These are phyloP conservation scores for Emydocephalus ijimae DNA, from an alignment of 2,113 vertebrate species.

Conservation along the genomic window DNA sequence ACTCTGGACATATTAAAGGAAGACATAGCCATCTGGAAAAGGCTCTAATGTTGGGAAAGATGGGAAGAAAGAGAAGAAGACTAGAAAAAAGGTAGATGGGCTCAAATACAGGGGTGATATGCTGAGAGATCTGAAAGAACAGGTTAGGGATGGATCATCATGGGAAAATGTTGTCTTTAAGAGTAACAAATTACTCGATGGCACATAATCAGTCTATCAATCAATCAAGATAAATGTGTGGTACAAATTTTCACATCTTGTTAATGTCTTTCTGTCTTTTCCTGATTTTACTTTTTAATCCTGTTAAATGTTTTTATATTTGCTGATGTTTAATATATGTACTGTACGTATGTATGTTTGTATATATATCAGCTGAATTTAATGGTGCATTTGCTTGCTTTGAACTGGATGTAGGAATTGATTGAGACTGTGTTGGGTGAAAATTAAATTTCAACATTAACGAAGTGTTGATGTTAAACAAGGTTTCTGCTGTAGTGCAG, in stretches of 20 bases:
- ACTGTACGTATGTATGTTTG: neutral
- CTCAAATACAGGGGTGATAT: neutral
- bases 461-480: neutral
- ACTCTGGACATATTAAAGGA: neutral
- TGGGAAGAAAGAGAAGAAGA: neutral
- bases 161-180: neutral
- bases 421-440: neutral
- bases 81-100: neutral
- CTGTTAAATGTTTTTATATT: neutral
- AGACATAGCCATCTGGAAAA: neutral
- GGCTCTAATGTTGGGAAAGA: neutral
- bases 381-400: neutral
- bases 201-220: neutral
- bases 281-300: neutral
- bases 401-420: neutral
- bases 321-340: neutral
- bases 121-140: neutral
- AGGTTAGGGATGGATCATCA: neutral
- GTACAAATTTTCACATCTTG: neutral
- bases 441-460: neutral
- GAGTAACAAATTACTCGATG: neutral
- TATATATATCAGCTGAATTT: neutral
- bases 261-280: neutral
- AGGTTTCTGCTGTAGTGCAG: neutral
- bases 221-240: neutral